Percentiles rank a stretch among this genome's conserved stretches.
Conservation (phyloP, 2,113 vertebrate species). For the Oreamnos americanus region DNA sequence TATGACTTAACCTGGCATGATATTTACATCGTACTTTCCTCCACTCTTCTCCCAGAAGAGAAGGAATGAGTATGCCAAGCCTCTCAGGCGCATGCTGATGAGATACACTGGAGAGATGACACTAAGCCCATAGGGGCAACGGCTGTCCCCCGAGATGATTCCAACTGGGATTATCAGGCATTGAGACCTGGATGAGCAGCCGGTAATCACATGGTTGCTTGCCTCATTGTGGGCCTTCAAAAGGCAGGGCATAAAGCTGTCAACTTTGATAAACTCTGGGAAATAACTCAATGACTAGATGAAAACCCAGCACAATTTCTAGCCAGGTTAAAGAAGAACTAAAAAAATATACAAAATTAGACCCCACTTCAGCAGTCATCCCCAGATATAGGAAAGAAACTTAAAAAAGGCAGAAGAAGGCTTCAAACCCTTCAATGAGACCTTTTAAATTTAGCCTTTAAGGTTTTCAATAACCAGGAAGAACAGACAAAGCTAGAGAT, state of each 20-base stretch:
- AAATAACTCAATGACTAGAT: not conserved
- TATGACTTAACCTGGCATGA: not conserved
- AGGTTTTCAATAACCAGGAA: not conserved
- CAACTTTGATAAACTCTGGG: not conserved
- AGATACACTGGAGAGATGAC: not conserved
- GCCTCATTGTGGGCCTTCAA: not conserved
- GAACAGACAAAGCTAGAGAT: not conserved
- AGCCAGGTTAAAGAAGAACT: rapidly evolving
- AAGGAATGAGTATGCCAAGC: not conserved
- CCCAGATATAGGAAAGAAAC: not conserved
- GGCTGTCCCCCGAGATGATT: not conserved
- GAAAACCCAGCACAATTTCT: not conserved
- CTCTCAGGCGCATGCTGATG: not conserved
- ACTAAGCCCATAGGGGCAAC: not conserved
- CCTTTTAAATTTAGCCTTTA: not conserved
- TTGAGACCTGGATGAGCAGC: rapidly evolving
- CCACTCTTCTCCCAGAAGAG: not conserved
- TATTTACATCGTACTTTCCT: not conserved
- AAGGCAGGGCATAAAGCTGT: not conserved
- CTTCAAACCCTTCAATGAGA: not conserved
- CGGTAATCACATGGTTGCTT: not conserved
- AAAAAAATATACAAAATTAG: not conserved
- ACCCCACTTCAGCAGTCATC: not conserved
- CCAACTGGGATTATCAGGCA: not conserved
- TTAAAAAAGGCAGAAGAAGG: not conserved